Evolutionary conservation across 2,797 vertebrate genomes (phyloP).

Genomic region (Danio kyathit): DNA sequence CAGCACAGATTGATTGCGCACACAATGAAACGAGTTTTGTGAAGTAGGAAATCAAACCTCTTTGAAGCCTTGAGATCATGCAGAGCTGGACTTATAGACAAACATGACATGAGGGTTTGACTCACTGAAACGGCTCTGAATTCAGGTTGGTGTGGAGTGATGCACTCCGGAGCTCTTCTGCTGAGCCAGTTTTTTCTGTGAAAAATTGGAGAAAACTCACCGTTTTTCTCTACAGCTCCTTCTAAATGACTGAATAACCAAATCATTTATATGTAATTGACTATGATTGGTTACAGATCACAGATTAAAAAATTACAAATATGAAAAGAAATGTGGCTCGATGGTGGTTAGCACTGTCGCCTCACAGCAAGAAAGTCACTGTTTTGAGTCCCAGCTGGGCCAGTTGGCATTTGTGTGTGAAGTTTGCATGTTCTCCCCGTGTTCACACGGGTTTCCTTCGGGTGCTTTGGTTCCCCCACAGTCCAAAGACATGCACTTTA

Average conservation of each 20-base stretch:
- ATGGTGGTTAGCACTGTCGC: too few species aligned
- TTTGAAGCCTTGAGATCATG: slow-evolving; percentile 30
- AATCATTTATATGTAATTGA: not conserved
- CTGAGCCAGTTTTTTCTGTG: not conserved
- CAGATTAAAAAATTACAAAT: too few species aligned
- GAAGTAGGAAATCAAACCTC: not conserved
- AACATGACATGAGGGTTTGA: slow-evolving; percentile 6
- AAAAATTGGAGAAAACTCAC: not conserved
- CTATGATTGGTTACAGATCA: too few species aligned
- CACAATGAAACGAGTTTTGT: slow-evolving; percentile 12
- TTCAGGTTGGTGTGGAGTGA: not conserved
- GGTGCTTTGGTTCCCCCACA: too few species aligned
- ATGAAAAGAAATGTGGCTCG: too few species aligned
- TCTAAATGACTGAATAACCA: not conserved
- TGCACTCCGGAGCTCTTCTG: not conserved
- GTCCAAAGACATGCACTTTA: too few species aligned
- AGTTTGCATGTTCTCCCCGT: too few species aligned
- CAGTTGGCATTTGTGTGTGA: too few species aligned
- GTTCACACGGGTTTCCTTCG: too few species aligned
- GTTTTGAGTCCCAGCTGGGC: too few species aligned
- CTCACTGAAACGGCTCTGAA: not conserved
- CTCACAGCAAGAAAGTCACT: too few species aligned
- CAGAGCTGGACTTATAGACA: slow-evolving; percentile 27
- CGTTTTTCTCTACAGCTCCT: not conserved
- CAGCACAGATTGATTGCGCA: not conserved